phyloP scores from a whole-genome alignment of 2,888 invertebrate genomes.

The Morpho achilles region DNA sequence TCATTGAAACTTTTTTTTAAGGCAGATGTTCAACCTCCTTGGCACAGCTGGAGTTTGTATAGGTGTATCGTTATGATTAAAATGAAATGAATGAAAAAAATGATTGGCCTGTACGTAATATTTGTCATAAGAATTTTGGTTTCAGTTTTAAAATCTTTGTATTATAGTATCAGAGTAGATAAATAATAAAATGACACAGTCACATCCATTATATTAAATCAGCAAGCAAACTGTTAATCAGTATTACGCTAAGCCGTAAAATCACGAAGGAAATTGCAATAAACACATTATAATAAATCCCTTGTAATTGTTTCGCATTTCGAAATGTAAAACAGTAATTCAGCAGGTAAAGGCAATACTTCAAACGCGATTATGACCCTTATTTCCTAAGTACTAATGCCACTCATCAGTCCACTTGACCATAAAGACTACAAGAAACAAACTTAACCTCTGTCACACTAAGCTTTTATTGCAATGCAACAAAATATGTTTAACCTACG shows the following conservation, averaged over 20 bases:
- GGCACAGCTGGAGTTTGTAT: too few species aligned
- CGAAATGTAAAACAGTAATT: constrained; percentile 19
- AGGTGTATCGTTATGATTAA: too few species aligned
- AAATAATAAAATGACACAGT: neutral
- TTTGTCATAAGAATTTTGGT: too few species aligned
- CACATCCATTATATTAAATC: neutral
- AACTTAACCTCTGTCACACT: constrained; percentile 16
- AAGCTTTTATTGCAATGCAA: constrained; percentile 21
- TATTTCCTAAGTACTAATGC: constrained; percentile 5
- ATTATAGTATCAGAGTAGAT: too few species aligned
- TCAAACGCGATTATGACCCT: constrained; percentile 11
- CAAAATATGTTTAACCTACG: constrained; percentile 2
- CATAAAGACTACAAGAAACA: constrained; percentile 12
- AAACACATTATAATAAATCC: constrained; percentile 23
- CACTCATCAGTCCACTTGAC: constrained; percentile 1
- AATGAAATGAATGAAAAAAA: too few species aligned
- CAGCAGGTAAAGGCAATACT: constrained; percentile 10
- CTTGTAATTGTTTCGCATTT: constrained; percentile 20
- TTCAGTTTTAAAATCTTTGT: too few species aligned
- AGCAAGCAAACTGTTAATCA: constrained; percentile 6
- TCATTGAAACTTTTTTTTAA: too few species aligned
- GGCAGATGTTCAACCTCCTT: too few species aligned
- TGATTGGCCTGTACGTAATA: too few species aligned
- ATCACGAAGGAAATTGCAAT: constrained; percentile 20
- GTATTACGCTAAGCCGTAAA: constrained; percentile 11